Base-by-base conservation (phyloP, 2,113 vertebrate genomes). In the Perca schrenkii region DNA sequence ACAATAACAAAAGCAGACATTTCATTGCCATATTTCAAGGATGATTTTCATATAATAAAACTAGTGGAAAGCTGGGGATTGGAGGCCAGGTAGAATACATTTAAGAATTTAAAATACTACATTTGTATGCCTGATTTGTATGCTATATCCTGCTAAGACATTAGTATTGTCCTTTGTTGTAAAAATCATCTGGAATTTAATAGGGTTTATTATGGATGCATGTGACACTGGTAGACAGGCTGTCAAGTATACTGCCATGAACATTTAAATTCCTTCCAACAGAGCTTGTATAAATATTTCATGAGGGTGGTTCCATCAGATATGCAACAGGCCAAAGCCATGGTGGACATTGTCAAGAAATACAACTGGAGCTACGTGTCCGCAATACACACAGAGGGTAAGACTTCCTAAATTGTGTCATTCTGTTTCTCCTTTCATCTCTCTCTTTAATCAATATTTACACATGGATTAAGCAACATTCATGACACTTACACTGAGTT, bases 301-400 rank as follows among this genome's bases (percentile, higher is more conserved):
- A 98, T 99, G 98, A 96, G 98, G 84, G 98, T 99, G 46, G 98
- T 99, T 52, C 98, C 98, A 6, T 99, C 98, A 0, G 98, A 99
- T 54, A 97, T 97, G 36, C 98, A 99, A 84, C 98, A 99, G 91
- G 98, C 98, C 31, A 95, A 96, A 77, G 98, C 98, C 5, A 99
- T 99, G 97, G 98, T 99, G 92, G 98, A 99, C 96, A 99, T 99
- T 19, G 97, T 99, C 80, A 99, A 99, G 91, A 95, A 96, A 76
- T 99, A 99, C 93, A 99, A 97, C 94, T 99, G 98, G 98, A 99
- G 97, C 70, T 99, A 99, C 5, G 98, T 99, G 70, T 99, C 98
- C 8, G 98, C 98, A 6, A 98, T 99, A 65, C 98, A 99, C 92
- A 99, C 98, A 0, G 98, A 99, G 95, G 98, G 98, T 99, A 95